These are phyloP conservation scores for Trinorchestia longiramus DNA, from an alignment of 1,140 invertebrate species.

Conservation along the genomic window DNA sequence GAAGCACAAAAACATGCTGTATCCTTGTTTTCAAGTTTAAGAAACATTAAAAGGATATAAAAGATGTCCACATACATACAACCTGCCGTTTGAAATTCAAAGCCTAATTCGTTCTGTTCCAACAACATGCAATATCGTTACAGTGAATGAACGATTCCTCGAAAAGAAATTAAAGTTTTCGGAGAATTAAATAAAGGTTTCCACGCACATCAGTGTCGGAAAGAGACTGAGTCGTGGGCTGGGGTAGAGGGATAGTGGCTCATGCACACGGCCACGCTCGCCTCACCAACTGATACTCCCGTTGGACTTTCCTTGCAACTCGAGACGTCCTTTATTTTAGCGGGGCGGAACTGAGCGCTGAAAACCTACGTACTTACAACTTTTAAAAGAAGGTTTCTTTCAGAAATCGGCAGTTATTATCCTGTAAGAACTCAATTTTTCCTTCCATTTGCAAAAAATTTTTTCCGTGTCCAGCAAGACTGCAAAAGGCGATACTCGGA, in stretches of 20 bases:
- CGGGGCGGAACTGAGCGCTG: neutral
- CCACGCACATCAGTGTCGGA: neutral
- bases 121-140: neutral
- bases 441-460: neutral
- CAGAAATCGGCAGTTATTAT: neutral
- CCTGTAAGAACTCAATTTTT: neutral
- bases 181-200: neutral
- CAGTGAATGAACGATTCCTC: neutral
- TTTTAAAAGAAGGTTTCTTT: neutral
- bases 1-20: neutral
- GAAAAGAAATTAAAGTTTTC: neutral
- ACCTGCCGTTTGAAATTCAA: neutral
- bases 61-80: neutral
- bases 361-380: neutral
- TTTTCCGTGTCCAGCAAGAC: neutral
- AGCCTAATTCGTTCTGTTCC: neutral
- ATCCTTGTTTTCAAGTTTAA: too few relatives aligned
- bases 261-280: neutral
- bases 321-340: neutral
- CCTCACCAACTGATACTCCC: neutral
- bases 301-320: neutral
- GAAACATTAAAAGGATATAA: neutral
- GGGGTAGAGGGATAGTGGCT: neutral
- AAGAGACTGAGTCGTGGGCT: neutral
- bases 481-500: neutral